Conservation (phyloP, 2,888 invertebrate species). For the Heterodera filipjevi region DNA sequence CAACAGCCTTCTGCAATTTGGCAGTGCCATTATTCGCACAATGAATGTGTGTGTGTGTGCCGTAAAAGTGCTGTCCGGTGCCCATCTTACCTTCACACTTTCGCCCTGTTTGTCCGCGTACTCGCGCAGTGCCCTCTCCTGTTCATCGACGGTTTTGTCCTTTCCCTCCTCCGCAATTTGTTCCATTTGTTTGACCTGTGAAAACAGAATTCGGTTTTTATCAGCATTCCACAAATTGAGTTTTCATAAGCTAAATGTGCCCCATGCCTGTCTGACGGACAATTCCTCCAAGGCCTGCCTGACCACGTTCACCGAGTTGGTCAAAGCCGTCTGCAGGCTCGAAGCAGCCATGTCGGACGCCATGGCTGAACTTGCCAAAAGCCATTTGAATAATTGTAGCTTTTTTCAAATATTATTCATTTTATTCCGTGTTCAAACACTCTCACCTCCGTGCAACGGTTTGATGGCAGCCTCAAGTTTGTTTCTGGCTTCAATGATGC, state of each 20-base stretch:
- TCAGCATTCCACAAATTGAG: background rate
- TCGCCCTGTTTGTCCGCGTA: background rate
- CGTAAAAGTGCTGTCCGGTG: background rate
- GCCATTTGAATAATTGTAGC: background rate
- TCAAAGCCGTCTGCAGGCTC: background rate
- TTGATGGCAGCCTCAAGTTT: background rate
- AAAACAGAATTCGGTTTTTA: background rate
- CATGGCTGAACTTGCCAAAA: background rate
- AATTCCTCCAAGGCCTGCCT: background rate
- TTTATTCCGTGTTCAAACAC: background rate
- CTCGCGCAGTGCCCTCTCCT: background rate
- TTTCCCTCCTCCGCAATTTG: slow-evolving; percentile 10
- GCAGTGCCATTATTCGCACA: background rate
- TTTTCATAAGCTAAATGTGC: background rate
- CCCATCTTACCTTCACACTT: background rate
- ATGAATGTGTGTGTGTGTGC: too few species aligned
- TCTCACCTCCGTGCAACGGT: background rate
- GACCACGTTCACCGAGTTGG: background rate
- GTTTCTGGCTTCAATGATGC: slow-evolving; percentile 3
- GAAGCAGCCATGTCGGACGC: background rate
- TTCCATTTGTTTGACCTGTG: background rate
- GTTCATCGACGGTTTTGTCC: background rate
- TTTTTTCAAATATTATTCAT: background rate
- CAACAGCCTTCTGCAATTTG: background rate
- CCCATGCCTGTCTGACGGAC: background rate